Conservation (phyloP, 2,888 invertebrate genomes). For the Platypus cylindrus region DNA sequence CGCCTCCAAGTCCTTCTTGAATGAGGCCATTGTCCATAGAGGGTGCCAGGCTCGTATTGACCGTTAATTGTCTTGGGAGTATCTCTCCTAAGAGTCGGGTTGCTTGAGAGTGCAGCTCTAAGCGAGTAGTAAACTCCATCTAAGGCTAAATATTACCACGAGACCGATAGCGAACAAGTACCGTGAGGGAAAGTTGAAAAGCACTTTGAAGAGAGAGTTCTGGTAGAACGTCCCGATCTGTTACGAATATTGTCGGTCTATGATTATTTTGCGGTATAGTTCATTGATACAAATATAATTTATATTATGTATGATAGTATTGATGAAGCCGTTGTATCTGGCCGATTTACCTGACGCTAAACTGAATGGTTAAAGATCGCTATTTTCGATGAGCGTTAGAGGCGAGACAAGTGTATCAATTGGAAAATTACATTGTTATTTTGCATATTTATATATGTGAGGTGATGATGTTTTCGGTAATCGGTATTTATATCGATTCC, state of each 20-base stretch:
- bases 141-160: constrained; percentile 43
- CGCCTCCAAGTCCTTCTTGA: constrained; percentile 41
- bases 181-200: constrained; percentile 32
- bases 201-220: constrained; percentile 35
- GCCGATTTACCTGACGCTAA: constrained; percentile 6
- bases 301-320: background rate
- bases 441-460: too few relatives aligned
- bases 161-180: constrained; percentile 52
- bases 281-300: constrained; percentile 9
- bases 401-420: constrained; percentile 7
- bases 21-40: constrained; percentile 40
- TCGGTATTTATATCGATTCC: constrained; percentile 9
- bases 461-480: constrained; percentile 7
- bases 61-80: constrained; percentile 23
- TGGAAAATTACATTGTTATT: too few relatives aligned
- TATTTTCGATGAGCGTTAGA: constrained; percentile 3
- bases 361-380: constrained; percentile 8
- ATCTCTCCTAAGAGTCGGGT: constrained; percentile 40
- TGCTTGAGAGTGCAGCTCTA: constrained; percentile 46
- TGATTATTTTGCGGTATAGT: constrained; percentile 27
- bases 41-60: constrained; percentile 43
- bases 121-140: constrained; percentile 35
- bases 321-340: constrained; percentile 1
- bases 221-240: constrained; percentile 44
- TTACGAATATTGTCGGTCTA: constrained; percentile 37